Evolutionary conservation across 2,113 vertebrate species (phyloP), one percentile per base, ranked within the genome.

Genomic region (Neoarius graeffei): DNA sequence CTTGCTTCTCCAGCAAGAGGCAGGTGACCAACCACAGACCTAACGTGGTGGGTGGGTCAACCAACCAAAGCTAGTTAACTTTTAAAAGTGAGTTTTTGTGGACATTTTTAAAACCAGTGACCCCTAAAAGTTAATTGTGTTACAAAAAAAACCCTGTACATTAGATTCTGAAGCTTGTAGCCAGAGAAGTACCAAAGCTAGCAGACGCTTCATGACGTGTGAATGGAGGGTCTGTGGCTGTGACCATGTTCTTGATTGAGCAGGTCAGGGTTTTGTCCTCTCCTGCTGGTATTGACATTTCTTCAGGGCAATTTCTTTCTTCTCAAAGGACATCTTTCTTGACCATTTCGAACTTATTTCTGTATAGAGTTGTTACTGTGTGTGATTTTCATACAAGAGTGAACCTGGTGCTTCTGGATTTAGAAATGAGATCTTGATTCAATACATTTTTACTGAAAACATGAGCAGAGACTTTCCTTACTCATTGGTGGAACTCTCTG

Each of bases 241-340:
- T n/a, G 56, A 11, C 4, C 14, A 1, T 56, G 25, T 80, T 30
- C 52, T 57, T 80, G 27, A 27, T 1, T 80, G 2, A 60, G 10
- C 64, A n/a, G 30, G 48, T 13, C 14, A 69, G 5, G 27, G 20
- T 56, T 80, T 86, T 80, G 42, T 66, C n/a, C 50, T 57, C 35
- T 56, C 10, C 50, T 56, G 64, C 20, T 56, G 11, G 85, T 30
- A 13, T 8, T 59, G 52, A 48, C 11, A 48, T 42, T 81, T 67
- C 77, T 69, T 71, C 77, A 48, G 7, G 27, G 62, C 3, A 14
- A 7, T 71, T 57, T 86, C 77, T 67, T 86, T n/a, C 62, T 81
- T 81, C 50, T 11, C 5, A 50, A 69, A 86, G 76, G 30, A 59
- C 85, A 56, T 27, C 50, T 59, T 84, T 48, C 50, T 84, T 42